Base-by-base conservation (phyloP, 2,888 invertebrate genomes). In the Chloroclystis v-ata region DNA sequence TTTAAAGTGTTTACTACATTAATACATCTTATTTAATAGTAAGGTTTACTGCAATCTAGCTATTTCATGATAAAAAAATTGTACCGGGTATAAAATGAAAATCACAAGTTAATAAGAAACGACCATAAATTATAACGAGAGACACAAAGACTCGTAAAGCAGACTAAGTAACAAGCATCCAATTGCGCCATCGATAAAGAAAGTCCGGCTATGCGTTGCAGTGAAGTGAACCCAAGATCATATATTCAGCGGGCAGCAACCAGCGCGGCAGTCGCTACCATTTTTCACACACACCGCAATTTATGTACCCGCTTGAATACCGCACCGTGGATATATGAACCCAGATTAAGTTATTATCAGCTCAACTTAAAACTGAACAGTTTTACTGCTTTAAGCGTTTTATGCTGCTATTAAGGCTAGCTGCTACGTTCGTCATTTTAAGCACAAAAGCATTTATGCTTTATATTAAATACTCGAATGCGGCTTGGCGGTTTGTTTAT, bases 281-380 rank as follows among this genome's bases (percentile, higher is more conserved):
- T 79, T 78, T 79, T 78, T 79, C 76, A 78, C 70, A 61, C 58
- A 55, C 51, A 49, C 76, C 74, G 60, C 76, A 74, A 78, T 79
- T 79, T 76, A 80, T 76, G 72, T 64, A 56, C 60, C 67, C 62
- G 69, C 59, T 71, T 61, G 67, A 65, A 67, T 66, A 63, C 57
- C 57, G 54, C 52, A 66, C 71, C 64, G 56, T 56, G 63, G 65
- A 72, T 72, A 66, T 77, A 72, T 75, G 72, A 73, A 59, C 61
- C 60, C 61, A 70, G 69, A 76, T 79, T 77, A 77, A 76, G 69
- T 74, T 78, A 75, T 75, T 73, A 76, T 72, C 69, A 67, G 48
- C 54, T 48, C 47, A 49, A 65, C 69, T 71, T 70, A 60, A 69
- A 67, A 60, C 56, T 57, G 60, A 55, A 54, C 50, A 52, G 56